Conservation (phyloP, 2,113 vertebrate genomes). For the Ageneiosus marmoratus region DNA sequence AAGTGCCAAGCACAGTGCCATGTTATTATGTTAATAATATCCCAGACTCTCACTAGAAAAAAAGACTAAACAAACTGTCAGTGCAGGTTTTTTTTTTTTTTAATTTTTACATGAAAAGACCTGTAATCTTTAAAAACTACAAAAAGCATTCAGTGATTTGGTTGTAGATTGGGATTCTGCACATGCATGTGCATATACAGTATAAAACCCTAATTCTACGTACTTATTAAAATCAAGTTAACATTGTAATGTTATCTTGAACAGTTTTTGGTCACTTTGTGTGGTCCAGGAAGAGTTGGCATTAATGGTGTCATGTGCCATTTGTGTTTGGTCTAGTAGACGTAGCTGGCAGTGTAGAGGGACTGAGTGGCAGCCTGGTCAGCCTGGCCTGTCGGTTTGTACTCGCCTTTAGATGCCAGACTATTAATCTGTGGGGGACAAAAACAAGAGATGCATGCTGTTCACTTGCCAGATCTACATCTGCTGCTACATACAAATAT, state of each 20-base stretch:
- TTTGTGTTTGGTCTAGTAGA: constrained; percentile 77
- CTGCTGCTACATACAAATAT: neutral
- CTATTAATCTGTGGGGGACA: constrained; percentile 81
- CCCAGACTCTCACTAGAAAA: neutral
- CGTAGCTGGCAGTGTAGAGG: constrained; percentile 86
- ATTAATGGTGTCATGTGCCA: too few species aligned
- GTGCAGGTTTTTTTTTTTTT: neutral
- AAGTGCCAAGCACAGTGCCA: too few species aligned
- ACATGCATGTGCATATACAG: neutral
- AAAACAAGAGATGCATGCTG: neutral
- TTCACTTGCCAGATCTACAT: neutral
- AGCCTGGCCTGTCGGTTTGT: constrained; percentile 77
- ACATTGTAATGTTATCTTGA: constrained; percentile 10
- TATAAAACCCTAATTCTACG: too few species aligned
- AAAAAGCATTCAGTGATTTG: constrained; percentile 18
- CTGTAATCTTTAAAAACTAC: neutral
- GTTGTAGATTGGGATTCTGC: neutral
- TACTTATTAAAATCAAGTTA: neutral
- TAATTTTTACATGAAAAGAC: constrained; percentile 23
- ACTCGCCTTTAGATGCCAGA: constrained; percentile 88
- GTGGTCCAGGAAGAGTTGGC: constrained; percentile 7
- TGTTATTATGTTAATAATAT: too few species aligned
- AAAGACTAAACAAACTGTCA: neutral
- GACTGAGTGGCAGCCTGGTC: constrained; percentile 82
- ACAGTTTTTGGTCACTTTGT: constrained; percentile 27